phyloP scores from a whole-genome alignment of 2,888 invertebrate genomes.

The Brachyptera putata region DNA sequence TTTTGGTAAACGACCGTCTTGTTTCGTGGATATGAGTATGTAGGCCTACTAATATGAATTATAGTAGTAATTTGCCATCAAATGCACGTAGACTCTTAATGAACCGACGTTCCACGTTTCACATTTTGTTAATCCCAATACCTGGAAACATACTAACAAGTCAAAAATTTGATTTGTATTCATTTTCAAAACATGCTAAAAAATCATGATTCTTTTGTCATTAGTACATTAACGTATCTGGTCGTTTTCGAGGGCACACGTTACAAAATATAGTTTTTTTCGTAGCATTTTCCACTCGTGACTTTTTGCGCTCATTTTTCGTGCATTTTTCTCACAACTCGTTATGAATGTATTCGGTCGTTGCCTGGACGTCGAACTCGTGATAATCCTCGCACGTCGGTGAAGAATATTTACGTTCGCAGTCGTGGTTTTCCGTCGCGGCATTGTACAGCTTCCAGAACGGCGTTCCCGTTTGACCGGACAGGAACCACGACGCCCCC shows the following conservation, averaged over 20 bases:
- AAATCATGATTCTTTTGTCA: background rate
- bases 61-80: no score
- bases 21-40: no score
- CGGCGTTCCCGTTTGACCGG: constrained; percentile 65
- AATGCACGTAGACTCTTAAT: no score
- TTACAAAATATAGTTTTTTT: background rate
- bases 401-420: constrained; percentile 40
- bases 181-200: background rate
- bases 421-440: constrained; percentile 66
- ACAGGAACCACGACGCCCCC: constrained; percentile 71
- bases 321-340: constrained; percentile 68
- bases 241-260: no score
- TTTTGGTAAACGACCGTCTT: no score
- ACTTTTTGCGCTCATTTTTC: no score
- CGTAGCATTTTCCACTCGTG: no score
- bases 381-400: constrained; percentile 66
- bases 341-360: constrained; percentile 76
- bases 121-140: background rate
- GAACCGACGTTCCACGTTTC: no score
- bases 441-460: constrained; percentile 77
- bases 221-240: background rate
- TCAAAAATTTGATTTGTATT: background rate
- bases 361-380: constrained; percentile 74
- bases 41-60: no score
- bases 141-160: constrained; percentile 5